Base-by-base conservation (phyloP, 2,888 invertebrate genomes). In the Alviniconcha strummeri region DNA sequence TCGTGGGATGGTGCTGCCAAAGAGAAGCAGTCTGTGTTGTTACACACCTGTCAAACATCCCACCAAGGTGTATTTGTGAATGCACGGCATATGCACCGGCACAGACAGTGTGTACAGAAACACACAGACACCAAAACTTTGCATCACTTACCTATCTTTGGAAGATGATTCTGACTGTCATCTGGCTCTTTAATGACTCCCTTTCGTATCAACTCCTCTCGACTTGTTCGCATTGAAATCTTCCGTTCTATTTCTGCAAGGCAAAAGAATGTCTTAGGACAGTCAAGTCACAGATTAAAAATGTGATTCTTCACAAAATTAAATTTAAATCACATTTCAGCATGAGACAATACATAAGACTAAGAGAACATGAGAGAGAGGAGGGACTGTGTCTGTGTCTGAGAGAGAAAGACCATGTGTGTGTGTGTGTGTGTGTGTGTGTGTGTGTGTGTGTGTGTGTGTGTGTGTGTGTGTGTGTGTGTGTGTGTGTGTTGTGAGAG, bases 171-270 rank as follows among this genome's bases (percentile, higher is more conserved):
- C 75, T 85, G 86, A 52, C 87, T 88, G 52, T 88, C 90, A n/a
- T 89, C 88, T 54, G 88, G 84, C 72, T 92, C 92, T 83, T 91
- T 92, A 89, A 98, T 95, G 91, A 98, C 98, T 93, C 98, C 98
- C 95, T 98, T 98, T 95, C 98, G 97, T 94, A 98, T 97, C 95
- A 98, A 96, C 94, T 98, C 98, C 95, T 98, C 98, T 95, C 98
- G 96, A 95, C 98, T 98, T 94, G 98, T 97, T 95, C 98, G 97
- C 95, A 98, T 97, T 94, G 98, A 98, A 95, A 99, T 98, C 95
- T 98, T 98, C 94, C 98, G 96, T 95, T 99, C 98, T 95, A 99
- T 96, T 91, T 98, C 98, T 98, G 95, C 89, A 93, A 90, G 11
- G 36, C 67, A 52, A 19, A 76, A 76, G 17, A 55, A 76, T 19